A percentile compares a stretch with the other conserved stretches of the same genome.
Evolutionary conservation across 2,888 invertebrate genomes (phyloP).

Genomic region (Horisme vitalbata): DNA sequence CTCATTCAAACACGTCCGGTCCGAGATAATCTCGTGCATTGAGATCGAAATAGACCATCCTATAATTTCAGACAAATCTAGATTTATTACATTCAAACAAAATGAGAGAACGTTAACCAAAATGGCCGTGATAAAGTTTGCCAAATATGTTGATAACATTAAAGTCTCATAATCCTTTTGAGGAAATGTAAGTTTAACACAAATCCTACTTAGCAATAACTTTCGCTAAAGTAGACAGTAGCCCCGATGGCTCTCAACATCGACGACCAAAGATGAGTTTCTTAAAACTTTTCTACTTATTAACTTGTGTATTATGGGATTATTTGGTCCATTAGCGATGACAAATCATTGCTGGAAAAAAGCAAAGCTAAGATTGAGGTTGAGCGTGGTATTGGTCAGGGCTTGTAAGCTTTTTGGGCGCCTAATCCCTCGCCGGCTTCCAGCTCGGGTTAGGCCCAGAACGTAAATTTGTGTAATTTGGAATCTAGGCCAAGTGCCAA

Average conservation of each 20-base stretch:
- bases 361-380: constrained; percentile 59
- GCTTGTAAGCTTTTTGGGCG: constrained; percentile 70
- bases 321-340: constrained; percentile 59
- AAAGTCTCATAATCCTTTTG: constrained; percentile 70
- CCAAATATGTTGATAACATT: constrained; percentile 62
- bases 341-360: constrained; percentile 51
- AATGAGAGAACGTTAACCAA: constrained; percentile 23
- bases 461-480: constrained; percentile 82
- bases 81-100: constrained; percentile 26
- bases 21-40: constrained; percentile 18
- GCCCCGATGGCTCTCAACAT: constrained; percentile 73
- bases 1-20: not conserved
- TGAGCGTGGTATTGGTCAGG: constrained; percentile 69
- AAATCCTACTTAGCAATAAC: constrained; percentile 80
- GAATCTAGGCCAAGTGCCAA: constrained; percentile 82
- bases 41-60: constrained; percentile 21
- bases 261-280: constrained; percentile 72
- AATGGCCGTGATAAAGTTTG: constrained; percentile 38
- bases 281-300: constrained; percentile 77
- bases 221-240: constrained; percentile 76
- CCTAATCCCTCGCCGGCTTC: constrained; percentile 71
- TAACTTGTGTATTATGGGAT: constrained; percentile 75
- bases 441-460: constrained; percentile 69
- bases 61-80: constrained; percentile 27
- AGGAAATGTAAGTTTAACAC: constrained; percentile 69